phyloP scores from a whole-genome alignment of 2,113 vertebrate genomes.

The Scortum barcoo region DNA sequence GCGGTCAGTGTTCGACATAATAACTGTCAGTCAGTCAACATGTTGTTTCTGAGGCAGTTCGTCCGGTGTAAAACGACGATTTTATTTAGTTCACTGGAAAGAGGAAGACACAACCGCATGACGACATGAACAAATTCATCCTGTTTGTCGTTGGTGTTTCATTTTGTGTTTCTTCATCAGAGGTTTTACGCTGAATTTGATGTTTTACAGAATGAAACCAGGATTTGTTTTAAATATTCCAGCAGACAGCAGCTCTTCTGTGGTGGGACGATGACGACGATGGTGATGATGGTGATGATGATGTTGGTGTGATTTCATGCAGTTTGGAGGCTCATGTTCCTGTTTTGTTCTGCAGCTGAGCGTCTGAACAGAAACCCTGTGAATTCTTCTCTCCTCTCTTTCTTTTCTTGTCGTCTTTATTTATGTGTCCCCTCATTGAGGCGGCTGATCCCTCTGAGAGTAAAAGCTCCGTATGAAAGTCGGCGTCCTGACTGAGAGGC shows the following conservation, averaged over 20 bases:
- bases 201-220: no score
- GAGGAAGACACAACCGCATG: no score
- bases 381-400: not conserved
- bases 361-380: not conserved
- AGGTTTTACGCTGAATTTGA: no score
- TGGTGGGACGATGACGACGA: no score
- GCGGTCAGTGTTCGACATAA: slow-evolving; percentile 10
- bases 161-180: no score
- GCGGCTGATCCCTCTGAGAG: not conserved
- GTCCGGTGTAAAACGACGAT: not conserved
- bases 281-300: not conserved
- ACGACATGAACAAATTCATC: no score
- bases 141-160: no score
- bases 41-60: slow-evolving; percentile 25
- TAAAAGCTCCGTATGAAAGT: not conserved
- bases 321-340: not conserved
- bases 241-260: no score
- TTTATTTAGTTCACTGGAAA: no score
- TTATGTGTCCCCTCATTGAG: not conserved
- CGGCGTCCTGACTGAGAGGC: not conserved
- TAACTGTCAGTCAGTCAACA: slow-evolving; percentile 3
- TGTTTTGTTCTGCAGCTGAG: not conserved
- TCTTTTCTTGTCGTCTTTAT: slow-evolving; percentile 27
- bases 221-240: no score
- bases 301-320: not conserved